phyloP scores from a whole-genome alignment of 2,113 vertebrate genomes.

The Lepus europaeus region DNA sequence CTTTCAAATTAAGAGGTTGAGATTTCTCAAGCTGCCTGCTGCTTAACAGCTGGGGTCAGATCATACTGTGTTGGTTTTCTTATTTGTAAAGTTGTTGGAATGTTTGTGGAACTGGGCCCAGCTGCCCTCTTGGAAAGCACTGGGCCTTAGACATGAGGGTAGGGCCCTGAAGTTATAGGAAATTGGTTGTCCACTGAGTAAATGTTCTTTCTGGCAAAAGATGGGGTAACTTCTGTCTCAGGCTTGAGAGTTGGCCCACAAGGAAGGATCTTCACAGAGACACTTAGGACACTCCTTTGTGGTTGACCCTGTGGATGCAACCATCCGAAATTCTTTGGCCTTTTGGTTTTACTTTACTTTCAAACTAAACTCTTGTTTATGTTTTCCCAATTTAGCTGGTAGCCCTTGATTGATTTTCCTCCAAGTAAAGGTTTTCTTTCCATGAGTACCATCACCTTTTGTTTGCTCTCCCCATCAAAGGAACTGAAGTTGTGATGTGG shows the following conservation, averaged over 20 bases:
- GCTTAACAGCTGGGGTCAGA: not conserved
- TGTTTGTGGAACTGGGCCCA: not conserved
- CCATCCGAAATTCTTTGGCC: not conserved
- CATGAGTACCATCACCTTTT: not conserved
- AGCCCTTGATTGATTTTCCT: not conserved
- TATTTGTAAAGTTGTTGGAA: not conserved
- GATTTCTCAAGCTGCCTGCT: not conserved
- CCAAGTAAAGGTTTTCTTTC: not conserved
- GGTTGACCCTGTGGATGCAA: not conserved
- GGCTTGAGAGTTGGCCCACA: not conserved
- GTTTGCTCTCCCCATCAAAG: not conserved
- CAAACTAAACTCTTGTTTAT: not conserved
- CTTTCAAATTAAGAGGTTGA: not conserved
- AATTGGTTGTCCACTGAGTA: not conserved
- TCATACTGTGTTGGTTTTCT: not conserved
- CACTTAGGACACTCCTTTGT: accelerated
- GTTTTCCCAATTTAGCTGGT: not conserved
- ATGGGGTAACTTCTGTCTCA: not conserved
- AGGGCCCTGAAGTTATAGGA: not conserved
- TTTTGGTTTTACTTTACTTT: not conserved
- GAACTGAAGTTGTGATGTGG: not conserved
- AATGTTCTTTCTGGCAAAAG: not conserved
- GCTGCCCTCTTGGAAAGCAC: not conserved
- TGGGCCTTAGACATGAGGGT: not conserved
- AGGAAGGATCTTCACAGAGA: not conserved